A percentile compares a stretch with the other conserved stretches of the same genome.
phyloP scores from a whole-genome alignment of 2,797 vertebrate genomes.

The Gadopsis bispinosus region DNA sequence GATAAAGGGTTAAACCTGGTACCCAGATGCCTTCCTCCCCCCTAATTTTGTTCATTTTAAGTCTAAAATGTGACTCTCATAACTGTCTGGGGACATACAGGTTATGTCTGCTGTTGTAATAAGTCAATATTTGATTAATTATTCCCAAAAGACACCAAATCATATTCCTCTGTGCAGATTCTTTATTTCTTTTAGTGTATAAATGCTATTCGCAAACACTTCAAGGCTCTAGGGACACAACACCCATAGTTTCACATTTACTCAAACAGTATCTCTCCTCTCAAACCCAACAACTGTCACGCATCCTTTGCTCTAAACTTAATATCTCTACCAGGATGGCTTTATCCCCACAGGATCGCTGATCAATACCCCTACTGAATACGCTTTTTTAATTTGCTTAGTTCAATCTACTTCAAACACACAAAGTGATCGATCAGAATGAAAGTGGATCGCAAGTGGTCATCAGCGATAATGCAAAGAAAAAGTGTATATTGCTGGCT shows the following conservation, averaged over 20 bases:
- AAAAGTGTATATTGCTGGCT: slow-evolving; percentile 5
- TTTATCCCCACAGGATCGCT: slow-evolving; percentile 45
- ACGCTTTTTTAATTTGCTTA: slow-evolving; percentile 51
- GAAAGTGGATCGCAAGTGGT: slow-evolving; percentile 21
- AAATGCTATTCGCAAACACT: slow-evolving; percentile 23
- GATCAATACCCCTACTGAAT: slow-evolving; percentile 62
- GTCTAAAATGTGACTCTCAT: not conserved
- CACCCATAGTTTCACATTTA: slow-evolving; percentile 28
- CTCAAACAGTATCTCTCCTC: slow-evolving; percentile 24
- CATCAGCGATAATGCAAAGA: not conserved
- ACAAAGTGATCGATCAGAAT: slow-evolving; percentile 3
- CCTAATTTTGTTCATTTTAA: not conserved
- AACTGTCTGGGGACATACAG: not conserved
- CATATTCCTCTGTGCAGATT: not conserved
- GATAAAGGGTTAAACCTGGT: not conserved
- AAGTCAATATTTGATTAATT: not conserved
- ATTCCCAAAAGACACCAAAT: slow-evolving; percentile 1
- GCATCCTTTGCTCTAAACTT: slow-evolving; percentile 43
- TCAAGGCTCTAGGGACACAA: slow-evolving; percentile 25
- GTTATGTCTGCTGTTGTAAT: not conserved
- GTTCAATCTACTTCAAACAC: slow-evolving; percentile 45
- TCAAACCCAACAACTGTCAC: slow-evolving; percentile 20
- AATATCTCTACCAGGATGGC: slow-evolving; percentile 28
- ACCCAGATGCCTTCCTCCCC: not conserved
- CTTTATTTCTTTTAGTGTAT: slow-evolving; percentile 11